Base-by-base conservation (phyloP, 2,888 invertebrate species). In the Ferrisia virgata region DNA sequence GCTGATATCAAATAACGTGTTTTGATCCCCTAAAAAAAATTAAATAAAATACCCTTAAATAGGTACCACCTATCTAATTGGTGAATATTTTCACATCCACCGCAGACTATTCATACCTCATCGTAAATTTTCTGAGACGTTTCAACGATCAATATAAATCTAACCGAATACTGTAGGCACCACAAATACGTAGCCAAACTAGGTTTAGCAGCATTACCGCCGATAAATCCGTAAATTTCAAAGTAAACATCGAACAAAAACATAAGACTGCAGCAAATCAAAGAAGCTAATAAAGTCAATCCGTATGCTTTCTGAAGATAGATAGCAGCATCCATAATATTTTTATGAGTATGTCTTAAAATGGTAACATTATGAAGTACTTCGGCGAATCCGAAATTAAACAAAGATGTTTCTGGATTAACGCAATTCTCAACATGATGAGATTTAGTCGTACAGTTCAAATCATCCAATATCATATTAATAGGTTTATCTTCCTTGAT, bases 1-100 rank as follows among this genome's bases (percentile, higher is more conserved):
- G 85, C 85, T 31, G 86, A 85, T 15, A 86, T 81, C 5, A 86
- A 82, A 13, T 82, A 47, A 43, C 85, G 85, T 11, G 86, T 85
- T 85, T 85, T 86, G 4, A 80, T 36, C 6, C 85, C 85, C 86
- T 86, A 43, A 64, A 84, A 80, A 78, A 8, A 53, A n/a, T 5
- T n/a, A 25, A 58, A 78, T 28, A 43, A 72, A 40, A 64, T n/a
- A 22, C 6, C 4, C 0, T 36, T 2, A 43, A 18, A 76, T 31
- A 18, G 25, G 4, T 72, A 13, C 36, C 31, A 28, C 25, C 25
- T 6, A 64, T 22, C 18, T 22, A 25, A 6, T 64, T 25, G 22
- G n/a, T n/a, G n/a, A n/a, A n/a, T 18, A 25, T 33, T 72, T 72
- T 33, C n/a, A n/a, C n/a, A n/a, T n/a, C n/a, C n/a, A n/a, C n/a